Base-by-base conservation (phyloP, 2,797 vertebrate genomes). In the Pantherophis alleghaniensis region DNA sequence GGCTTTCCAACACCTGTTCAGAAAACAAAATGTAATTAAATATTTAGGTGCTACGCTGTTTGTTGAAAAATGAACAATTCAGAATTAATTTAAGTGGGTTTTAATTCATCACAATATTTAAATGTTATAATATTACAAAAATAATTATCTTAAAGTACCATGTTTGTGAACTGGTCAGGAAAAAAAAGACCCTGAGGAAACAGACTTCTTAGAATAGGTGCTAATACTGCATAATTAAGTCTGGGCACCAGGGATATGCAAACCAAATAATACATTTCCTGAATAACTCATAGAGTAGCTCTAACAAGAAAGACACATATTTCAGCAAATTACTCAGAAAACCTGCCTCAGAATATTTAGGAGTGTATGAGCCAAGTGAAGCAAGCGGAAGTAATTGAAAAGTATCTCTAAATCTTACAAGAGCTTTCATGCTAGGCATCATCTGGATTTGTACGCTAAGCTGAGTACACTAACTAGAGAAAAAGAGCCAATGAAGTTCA, bases 221-320 rank as follows among this genome's bases (percentile, higher is more conserved):
- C 95, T 96, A 96, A 96, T 96, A 95, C 95, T 96, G 95, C 95
- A 96, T 96, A 96, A 96, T 96, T 96, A 96, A 95, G 92, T 95
- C 93, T 96, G 92, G 92, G 66, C 94, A 96, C 93, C 79, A 83
- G 96, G 96, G 95, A 97, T 97, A 97, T 96, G 95, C 96, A 96
- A 97, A 94, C 96, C 96, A 96, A 97, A 97, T 97, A 96, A 96
- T 91, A 96, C 96, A 97, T 97, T 97, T 95, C 96, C 96, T 96
- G 96, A 97, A 96, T 97, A 97, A 97, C 96, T 96, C 95, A 95
- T 96, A 95, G 94, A 93, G 94, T 97, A 94, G 94, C 94, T 96
- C 94, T 96, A 96, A 92, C 94, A 96, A 90, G 95, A 57, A 93
- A 96, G 95, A 94, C 94, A 96, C 94, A 95, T 94, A 96, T 93